Percentiles rank a stretch among this genome's conserved stretches.
Conservation (phyloP, 2,113 vertebrate species). For the Solenodon paradoxus region DNA sequence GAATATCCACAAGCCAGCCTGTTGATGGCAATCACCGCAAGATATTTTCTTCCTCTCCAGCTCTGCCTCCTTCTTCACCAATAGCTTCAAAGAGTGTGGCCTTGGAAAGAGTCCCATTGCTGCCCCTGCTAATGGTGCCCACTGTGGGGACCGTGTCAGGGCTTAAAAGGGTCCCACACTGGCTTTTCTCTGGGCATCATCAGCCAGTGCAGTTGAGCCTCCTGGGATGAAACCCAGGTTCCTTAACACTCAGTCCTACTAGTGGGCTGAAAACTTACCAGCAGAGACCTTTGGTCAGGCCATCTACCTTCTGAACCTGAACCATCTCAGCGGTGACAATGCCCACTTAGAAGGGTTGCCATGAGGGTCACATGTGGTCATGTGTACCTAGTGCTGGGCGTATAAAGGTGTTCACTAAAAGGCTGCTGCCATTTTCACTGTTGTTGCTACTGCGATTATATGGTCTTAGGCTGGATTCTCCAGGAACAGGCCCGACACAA, state of each 20-base stretch:
- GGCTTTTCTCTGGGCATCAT: background rate
- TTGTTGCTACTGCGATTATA: too few species aligned
- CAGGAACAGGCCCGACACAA: background rate
- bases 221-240: background rate
- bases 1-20: background rate
- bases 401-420: background rate
- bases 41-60: background rate
- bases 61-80: background rate
- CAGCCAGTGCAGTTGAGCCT: background rate
- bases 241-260: background rate
- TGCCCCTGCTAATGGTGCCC: background rate
- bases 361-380: background rate
- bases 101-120: background rate
- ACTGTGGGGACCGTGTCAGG: background rate
- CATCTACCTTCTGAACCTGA: background rate
- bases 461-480: background rate
- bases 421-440: background rate
- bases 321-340: background rate
- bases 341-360: background rate
- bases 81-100: background rate
- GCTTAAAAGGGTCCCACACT: background rate
- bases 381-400: background rate
- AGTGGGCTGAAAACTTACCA: background rate
- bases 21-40: fast-evolving
- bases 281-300: background rate